These are phyloP conservation scores for Gastracanthus pulcherrimus DNA, from an alignment of 2,888 invertebrate genomes.

Conservation along the genomic window DNA sequence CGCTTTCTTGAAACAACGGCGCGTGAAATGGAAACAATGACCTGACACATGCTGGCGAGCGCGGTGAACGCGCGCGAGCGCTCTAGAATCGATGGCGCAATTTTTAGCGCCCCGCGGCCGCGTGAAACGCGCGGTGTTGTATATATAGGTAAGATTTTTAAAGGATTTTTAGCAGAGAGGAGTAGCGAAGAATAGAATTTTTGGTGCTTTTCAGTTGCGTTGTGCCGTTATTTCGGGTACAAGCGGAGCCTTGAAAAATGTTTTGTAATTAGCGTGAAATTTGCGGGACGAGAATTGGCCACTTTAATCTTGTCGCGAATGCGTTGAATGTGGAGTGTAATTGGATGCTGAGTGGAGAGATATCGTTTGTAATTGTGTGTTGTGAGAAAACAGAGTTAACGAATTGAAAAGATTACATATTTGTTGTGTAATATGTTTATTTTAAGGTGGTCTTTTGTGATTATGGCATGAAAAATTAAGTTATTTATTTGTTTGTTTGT, in stretches of 20 bases:
- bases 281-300: neutral
- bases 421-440: too few species aligned
- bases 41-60: conserved; percentile 22
- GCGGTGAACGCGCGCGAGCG: neutral
- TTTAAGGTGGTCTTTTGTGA: too few species aligned
- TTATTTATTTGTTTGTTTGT: too few species aligned
- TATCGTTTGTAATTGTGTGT: too few species aligned
- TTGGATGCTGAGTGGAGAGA: too few species aligned
- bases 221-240: too few species aligned
- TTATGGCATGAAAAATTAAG: too few species aligned
- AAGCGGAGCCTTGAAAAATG: conserved; percentile 1
- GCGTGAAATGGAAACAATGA: conserved; percentile 47
- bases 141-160: neutral
- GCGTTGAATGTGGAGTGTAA: too few species aligned
- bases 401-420: too few species aligned
- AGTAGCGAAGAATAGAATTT: neutral
- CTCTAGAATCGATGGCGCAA: conserved; percentile 24
- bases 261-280: neutral
- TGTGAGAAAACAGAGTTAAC: too few species aligned
- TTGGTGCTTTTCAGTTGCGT: too few species aligned
- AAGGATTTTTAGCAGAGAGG: too few species aligned
- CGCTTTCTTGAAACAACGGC: conserved; percentile 27
- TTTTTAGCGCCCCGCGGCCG: conserved; percentile 11
- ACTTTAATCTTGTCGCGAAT: neutral
- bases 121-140: neutral